Conservation (phyloP, 1,140 invertebrate genomes). For the Leptoteleia sp. region DNA sequence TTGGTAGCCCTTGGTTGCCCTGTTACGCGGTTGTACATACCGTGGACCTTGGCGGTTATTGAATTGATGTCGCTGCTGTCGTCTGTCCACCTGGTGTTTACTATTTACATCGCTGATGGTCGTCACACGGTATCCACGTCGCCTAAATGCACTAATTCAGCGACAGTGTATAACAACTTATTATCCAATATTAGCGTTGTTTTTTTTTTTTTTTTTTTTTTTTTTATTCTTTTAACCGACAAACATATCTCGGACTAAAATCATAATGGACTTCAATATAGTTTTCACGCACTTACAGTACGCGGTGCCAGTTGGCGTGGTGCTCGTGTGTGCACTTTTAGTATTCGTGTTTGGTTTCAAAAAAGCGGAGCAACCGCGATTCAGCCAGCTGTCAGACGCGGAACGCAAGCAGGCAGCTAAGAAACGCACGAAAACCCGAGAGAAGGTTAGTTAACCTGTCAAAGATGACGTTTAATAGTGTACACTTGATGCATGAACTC, state of each 20-base stretch:
- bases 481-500: slow-evolving; percentile 7
- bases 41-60: slow-evolving; percentile 21
- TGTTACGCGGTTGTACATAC: slow-evolving; percentile 9
- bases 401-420: slow-evolving; percentile 85
- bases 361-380: slow-evolving; percentile 86
- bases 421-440: slow-evolving; percentile 85
- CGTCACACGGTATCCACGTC: slow-evolving; percentile 50
- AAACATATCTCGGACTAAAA: neutral
- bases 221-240: neutral
- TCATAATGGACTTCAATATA: slow-evolving; percentile 72
- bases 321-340: slow-evolving; percentile 84
- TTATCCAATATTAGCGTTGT: slow-evolving; percentile 6
- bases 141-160: slow-evolving; percentile 37
- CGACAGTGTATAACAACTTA: slow-evolving; percentile 32
- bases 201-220: slow-evolving; percentile 36
- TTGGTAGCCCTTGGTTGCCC: slow-evolving; percentile 9
- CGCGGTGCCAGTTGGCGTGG: slow-evolving; percentile 84
- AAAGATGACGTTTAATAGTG: slow-evolving; percentile 55
- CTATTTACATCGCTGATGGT: slow-evolving; percentile 59
- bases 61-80: slow-evolving; percentile 42
- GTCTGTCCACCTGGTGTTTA: slow-evolving; percentile 47
- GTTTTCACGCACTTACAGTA: slow-evolving; percentile 65
- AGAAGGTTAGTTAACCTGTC: slow-evolving; percentile 83
- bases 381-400: slow-evolving; percentile 84
- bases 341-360: slow-evolving; percentile 88